Percentiles rank a stretch among this genome's conserved stretches.
Evolutionary conservation across 1,140 invertebrate genomes (phyloP).

Genomic region (Trypoxylus dichotomus): DNA sequence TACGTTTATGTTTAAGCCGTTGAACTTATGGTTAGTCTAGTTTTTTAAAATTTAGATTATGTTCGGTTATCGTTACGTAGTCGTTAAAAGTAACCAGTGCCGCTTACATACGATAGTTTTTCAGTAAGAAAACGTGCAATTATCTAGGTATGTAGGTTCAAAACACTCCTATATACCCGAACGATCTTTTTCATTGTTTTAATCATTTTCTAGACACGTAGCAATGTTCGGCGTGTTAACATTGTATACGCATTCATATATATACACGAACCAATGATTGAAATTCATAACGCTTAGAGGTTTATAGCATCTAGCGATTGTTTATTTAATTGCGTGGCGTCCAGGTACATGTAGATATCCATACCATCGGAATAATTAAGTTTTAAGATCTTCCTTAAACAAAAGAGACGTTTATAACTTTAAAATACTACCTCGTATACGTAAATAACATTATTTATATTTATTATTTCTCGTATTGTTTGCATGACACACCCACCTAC

Average conservation of each 20-base stretch:
- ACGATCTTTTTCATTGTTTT: neutral
- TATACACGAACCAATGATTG: neutral
- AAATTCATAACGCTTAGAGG: neutral
- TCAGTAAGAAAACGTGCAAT: constrained; percentile 1
- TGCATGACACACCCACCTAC: too few species aligned
- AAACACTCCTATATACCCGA: neutral
- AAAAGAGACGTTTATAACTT: neutral
- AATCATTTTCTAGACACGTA: constrained; percentile 1
- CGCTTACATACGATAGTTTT: neutral
- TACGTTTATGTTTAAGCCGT: neutral
- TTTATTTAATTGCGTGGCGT: neutral
- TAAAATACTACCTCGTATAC: too few species aligned
- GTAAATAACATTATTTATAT: too few species aligned
- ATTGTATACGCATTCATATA: neutral
- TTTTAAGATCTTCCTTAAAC: too few species aligned
- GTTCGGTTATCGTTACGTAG: neutral
- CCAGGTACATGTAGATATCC: neutral
- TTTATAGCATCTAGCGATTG: neutral
- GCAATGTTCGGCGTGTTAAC: neutral
- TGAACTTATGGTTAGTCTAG: neutral
- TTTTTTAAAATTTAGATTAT: neutral
- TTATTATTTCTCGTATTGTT: too few species aligned
- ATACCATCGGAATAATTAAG: neutral
- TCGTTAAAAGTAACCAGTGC: neutral
- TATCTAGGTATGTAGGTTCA: constrained; percentile 18